phyloP scores from a whole-genome alignment of 2,797 vertebrate species.

The Gouania willdenowi region DNA sequence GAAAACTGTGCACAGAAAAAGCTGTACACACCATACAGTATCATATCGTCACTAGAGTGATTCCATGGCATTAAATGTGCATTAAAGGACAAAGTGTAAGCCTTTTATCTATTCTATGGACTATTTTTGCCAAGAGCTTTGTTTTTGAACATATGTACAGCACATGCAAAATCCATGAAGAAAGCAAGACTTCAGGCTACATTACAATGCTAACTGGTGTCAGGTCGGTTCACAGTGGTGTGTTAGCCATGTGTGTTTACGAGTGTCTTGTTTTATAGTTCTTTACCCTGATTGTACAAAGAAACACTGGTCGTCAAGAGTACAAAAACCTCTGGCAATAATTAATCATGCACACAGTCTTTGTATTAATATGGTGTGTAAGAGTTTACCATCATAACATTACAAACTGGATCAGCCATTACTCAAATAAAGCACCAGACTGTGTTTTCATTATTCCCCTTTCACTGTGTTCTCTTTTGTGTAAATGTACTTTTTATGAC shows the following conservation, averaged over 20 bases:
- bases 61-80: too few species aligned
- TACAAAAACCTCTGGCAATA: conserved; percentile 4
- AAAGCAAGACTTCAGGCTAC: conserved; percentile 49
- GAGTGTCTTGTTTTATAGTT: neutral
- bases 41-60: too few species aligned
- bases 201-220: conserved; percentile 46
- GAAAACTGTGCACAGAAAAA: too few species aligned
- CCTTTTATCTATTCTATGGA: too few species aligned
- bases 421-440: neutral
- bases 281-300: conserved; percentile 4
- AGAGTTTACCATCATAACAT: conserved; percentile 3
- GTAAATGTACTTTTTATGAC: neutral
- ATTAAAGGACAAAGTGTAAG: too few species aligned
- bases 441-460: neutral
- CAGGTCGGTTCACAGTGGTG: neutral
- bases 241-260: conserved; percentile 1
- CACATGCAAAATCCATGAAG: conserved; percentile 69
- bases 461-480: neutral
- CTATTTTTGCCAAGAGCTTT: too few species aligned
- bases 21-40: too few species aligned
- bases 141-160: conserved; percentile 48
- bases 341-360: neutral
- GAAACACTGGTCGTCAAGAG: conserved; percentile 6
- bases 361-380: neutral
- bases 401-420: neutral